Evolutionary conservation across 1,140 invertebrate species (phyloP).

Genomic region (Drosophila pectinifera): DNA sequence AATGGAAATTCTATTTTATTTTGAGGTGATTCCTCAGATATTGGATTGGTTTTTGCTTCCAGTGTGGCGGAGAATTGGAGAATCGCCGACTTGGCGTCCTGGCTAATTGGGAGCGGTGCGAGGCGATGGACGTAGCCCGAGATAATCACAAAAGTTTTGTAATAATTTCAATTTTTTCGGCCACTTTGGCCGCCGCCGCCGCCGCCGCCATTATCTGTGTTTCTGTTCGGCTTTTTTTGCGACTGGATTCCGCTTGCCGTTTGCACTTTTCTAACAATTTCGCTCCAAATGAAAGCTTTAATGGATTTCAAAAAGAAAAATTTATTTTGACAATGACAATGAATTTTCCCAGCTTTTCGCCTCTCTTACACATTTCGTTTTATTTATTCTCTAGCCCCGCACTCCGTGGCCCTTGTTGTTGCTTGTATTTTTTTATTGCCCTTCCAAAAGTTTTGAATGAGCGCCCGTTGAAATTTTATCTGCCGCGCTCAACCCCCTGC

Average conservation of each 20-base stretch:
- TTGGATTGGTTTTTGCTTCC: no score
- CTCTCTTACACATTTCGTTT: constrained; percentile 51
- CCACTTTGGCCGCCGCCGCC: constrained; percentile 28
- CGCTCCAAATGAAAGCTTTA: constrained; percentile 68
- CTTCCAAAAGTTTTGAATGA: constrained; percentile 71
- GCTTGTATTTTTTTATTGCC: constrained; percentile 47
- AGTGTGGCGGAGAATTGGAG: neutral
- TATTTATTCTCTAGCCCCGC: constrained; percentile 43
- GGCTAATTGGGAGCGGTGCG: constrained; percentile 21
- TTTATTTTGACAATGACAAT: constrained; percentile 77
- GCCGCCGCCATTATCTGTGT: constrained; percentile 29
- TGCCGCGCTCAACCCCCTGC: constrained; percentile 36
- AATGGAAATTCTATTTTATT: no score
- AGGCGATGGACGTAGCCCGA: constrained; percentile 25
- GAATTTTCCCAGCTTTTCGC: constrained; percentile 56
- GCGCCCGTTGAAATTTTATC: constrained; percentile 72
- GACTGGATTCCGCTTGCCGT: constrained; percentile 49
- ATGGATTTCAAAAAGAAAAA: constrained; percentile 76
- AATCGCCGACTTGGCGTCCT: constrained; percentile 38
- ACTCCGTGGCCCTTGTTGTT: no score
- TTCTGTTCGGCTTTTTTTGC: constrained; percentile 9
- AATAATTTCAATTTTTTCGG: constrained; percentile 72
- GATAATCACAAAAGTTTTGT: constrained; percentile 74
- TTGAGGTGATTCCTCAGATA: no score
- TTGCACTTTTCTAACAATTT: constrained; percentile 74